Percentiles rank a stretch among this genome's conserved stretches.
Conservation (phyloP, 2,797 vertebrate species). For the Gadopsis bispinosus region DNA sequence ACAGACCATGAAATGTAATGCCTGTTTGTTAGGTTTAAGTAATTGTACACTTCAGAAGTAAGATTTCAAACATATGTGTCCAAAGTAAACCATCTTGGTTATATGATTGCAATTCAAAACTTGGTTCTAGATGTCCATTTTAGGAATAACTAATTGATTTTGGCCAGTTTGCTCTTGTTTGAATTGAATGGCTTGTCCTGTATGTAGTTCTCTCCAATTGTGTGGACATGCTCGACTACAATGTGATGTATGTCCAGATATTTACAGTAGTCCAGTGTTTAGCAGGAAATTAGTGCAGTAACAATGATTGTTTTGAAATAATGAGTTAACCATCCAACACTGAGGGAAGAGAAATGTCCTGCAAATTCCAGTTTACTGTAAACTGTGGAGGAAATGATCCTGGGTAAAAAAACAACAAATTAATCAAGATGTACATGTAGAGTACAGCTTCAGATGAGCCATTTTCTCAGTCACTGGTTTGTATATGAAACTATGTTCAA, state of each 20-base stretch:
- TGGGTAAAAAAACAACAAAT: slow-evolving; percentile 41
- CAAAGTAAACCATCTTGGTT: slow-evolving; percentile 82
- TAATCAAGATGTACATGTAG: slow-evolving; percentile 65
- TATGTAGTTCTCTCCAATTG: slow-evolving; percentile 76
- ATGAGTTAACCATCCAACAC: slow-evolving; percentile 63
- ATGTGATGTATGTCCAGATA: slow-evolving; percentile 79
- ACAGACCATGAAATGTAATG: slow-evolving; percentile 74
- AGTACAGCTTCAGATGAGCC: slow-evolving; percentile 82
- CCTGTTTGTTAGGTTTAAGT: slow-evolving; percentile 80
- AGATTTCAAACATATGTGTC: slow-evolving; percentile 76
- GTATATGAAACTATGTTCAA: slow-evolving; percentile 85
- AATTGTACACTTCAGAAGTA: slow-evolving; percentile 78
- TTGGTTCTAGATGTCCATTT: slow-evolving; percentile 77
- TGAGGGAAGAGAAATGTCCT: slow-evolving; percentile 59
- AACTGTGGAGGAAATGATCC: slow-evolving; percentile 54
- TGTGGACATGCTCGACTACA: slow-evolving; percentile 77
- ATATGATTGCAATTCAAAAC: slow-evolving; percentile 68
- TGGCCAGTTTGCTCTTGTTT: slow-evolving; percentile 82
- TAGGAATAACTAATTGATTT: slow-evolving; percentile 75
- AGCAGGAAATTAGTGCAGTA: slow-evolving; percentile 78
- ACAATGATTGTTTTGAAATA: slow-evolving; percentile 71
- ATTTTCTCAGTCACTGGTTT: slow-evolving; percentile 87
- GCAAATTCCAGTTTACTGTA: slow-evolving; percentile 67
- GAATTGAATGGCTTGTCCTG: slow-evolving; percentile 81
- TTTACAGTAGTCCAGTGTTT: slow-evolving; percentile 81